These are phyloP conservation scores for Prenolepis imparis DNA, from an alignment of 2,888 invertebrate genomes.

Conservation along the genomic window DNA sequence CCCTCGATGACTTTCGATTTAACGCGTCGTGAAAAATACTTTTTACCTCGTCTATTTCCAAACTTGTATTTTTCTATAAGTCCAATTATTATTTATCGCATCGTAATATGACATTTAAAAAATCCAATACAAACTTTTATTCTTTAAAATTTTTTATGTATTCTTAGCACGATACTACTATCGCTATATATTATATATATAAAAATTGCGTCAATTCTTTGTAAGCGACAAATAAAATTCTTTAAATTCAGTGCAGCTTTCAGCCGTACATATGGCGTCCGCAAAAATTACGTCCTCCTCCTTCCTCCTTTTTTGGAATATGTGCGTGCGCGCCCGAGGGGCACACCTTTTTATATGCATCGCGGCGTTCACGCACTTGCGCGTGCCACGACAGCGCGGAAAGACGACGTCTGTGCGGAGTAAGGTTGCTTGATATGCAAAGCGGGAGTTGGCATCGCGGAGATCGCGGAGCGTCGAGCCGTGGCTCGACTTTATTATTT, in stretches of 20 bases:
- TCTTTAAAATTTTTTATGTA: background rate
- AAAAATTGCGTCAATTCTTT: background rate
- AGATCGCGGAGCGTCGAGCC: constrained; percentile 44
- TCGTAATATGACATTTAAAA: background rate
- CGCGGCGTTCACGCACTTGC: constrained; percentile 33
- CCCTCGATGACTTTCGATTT: constrained; percentile 26
- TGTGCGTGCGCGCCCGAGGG: constrained; percentile 44
- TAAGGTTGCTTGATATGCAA: constrained; percentile 61
- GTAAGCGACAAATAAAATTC: background rate
- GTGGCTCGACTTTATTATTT: constrained; percentile 73
- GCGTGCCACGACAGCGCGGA: constrained; percentile 31
- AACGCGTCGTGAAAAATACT: constrained; percentile 4
- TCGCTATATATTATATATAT: no score
- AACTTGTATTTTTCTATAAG: background rate
- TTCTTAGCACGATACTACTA: background rate
- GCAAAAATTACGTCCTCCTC: background rate
- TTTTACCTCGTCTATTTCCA: background rate
- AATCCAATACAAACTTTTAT: background rate
- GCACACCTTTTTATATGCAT: constrained; percentile 47
- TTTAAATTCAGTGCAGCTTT: constrained; percentile 14
- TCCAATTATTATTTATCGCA: background rate
- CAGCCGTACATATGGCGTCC: background rate
- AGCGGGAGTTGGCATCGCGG: constrained; percentile 51
- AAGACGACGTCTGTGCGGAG: constrained; percentile 14
- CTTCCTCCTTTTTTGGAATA: background rate